phyloP scores from a whole-genome alignment of 2,888 invertebrate genomes.

The Deroplatys truncata region DNA sequence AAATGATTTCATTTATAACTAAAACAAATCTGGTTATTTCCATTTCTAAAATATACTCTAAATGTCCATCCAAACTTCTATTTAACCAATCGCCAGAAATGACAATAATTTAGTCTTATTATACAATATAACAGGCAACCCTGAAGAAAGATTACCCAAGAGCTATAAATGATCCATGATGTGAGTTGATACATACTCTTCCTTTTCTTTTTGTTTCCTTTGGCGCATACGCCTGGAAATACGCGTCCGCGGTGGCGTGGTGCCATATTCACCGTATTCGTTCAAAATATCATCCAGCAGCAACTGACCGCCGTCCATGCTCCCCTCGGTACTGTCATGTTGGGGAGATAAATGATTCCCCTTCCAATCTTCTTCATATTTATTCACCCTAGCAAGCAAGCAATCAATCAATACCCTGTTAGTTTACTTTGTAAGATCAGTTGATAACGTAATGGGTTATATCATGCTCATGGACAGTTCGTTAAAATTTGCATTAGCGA shows the following conservation, averaged over 20 bases:
- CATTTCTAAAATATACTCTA: too few relatives aligned
- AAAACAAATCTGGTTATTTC: too few relatives aligned
- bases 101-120: too few relatives aligned
- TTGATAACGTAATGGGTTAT: background rate
- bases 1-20: too few relatives aligned
- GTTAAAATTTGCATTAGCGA: background rate
- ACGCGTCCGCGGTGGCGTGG: conserved; percentile 74
- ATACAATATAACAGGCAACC: too few relatives aligned
- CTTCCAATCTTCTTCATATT: background rate
- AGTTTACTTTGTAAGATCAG: background rate
- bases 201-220: conserved; percentile 45
- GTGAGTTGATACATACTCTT: background rate
- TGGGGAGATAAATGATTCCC: conserved; percentile 6
- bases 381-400: background rate
- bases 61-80: too few relatives aligned
- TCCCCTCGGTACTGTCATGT: conserved; percentile 25
- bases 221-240: conserved; percentile 52
- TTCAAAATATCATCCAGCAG: conserved; percentile 34
- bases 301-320: conserved; percentile 21
- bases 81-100: too few relatives aligned
- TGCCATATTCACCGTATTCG: conserved; percentile 59
- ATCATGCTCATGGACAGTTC: background rate
- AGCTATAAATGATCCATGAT: background rate
- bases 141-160: too few relatives aligned
- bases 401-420: background rate